Evolutionary conservation across 1,140 invertebrate species (phyloP).

Genomic region (Triops cancriformis): DNA sequence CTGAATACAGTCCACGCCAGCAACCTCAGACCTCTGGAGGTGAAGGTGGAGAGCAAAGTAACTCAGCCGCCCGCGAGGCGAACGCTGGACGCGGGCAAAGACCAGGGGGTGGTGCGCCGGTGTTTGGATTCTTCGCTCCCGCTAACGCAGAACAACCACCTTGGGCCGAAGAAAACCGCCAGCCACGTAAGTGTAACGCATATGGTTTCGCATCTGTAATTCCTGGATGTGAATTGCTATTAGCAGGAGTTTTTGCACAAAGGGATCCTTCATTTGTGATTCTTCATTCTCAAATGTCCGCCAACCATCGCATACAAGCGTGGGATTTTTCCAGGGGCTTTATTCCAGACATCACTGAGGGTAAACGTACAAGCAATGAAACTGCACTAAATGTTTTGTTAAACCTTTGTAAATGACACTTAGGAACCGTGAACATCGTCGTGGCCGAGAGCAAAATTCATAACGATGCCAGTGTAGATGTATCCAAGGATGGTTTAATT

Average conservation of each 20-base stretch:
- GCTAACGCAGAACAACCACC: background rate
- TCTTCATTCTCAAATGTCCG: slow-evolving; percentile 32
- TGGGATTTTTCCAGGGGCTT: slow-evolving; percentile 66
- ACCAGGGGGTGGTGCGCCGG: background rate
- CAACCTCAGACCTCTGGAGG: slow-evolving; percentile 14
- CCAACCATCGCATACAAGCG: slow-evolving; percentile 63
- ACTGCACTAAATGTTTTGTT: slow-evolving; percentile 12
- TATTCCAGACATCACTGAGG: slow-evolving; percentile 63
- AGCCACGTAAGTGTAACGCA: background rate
- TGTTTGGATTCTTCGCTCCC: background rate
- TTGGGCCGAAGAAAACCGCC: background rate
- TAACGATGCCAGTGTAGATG: slow-evolving; percentile 77
- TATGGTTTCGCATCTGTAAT: background rate
- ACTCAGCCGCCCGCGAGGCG: background rate
- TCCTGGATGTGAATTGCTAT: background rate
- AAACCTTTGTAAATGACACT: slow-evolving; percentile 30
- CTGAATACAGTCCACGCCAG: background rate
- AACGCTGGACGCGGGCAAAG: background rate
- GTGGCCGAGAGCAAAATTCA: slow-evolving; percentile 74
- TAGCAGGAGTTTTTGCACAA: background rate
- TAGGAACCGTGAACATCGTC: slow-evolving; percentile 64
- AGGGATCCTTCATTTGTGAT: slow-evolving; percentile 22
- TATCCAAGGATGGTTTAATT: slow-evolving; percentile 67
- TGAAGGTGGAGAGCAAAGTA: background rate
- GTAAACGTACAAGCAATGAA: slow-evolving; percentile 43